Conservation (phyloP, 2,113 vertebrate species). For the Phycodurus eques region DNA sequence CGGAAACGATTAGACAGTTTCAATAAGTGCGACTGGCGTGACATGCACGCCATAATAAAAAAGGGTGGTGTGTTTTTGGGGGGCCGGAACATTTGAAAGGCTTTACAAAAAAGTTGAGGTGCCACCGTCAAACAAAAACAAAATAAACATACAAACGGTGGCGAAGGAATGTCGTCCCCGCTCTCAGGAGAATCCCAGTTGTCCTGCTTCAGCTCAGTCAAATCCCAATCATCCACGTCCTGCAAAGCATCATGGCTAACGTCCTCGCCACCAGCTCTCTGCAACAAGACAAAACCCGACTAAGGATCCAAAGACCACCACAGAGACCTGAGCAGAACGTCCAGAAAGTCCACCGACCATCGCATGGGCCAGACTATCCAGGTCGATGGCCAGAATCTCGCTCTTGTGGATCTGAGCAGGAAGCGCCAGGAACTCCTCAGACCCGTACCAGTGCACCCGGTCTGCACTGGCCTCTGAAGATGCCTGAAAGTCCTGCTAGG, state of each 20-base stretch:
- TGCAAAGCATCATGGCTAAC: constrained; percentile 75
- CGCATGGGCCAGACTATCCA: constrained; percentile 88
- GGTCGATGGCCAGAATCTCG: constrained; percentile 86
- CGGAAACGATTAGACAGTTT: too few relatives aligned
- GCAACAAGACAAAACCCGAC: constrained; percentile 16
- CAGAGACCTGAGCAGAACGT: background rate
- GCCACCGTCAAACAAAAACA: background rate
- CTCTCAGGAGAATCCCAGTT: constrained; percentile 21
- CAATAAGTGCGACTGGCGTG: too few relatives aligned
- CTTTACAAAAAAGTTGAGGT: too few relatives aligned
- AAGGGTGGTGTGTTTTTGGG: too few relatives aligned
- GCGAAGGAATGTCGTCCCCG: constrained; percentile 25
- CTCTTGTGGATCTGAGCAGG: constrained; percentile 91
- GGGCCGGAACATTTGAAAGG: too few relatives aligned
- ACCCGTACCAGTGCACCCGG: constrained; percentile 85
- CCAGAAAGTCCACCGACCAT: constrained; percentile 25
- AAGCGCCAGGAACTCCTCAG: constrained; percentile 93
- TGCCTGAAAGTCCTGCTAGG: constrained; percentile 8
- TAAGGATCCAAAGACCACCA: background rate
- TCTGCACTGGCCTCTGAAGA: constrained; percentile 36
- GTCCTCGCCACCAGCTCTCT: constrained; percentile 53
- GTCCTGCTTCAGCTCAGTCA: constrained; percentile 88
- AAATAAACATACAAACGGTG: constrained; percentile 23
- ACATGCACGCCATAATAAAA: too few relatives aligned
- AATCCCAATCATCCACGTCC: constrained; percentile 95